phyloP scores from a whole-genome alignment of 2,113 vertebrate species.

The Oryzias javanicus region DNA sequence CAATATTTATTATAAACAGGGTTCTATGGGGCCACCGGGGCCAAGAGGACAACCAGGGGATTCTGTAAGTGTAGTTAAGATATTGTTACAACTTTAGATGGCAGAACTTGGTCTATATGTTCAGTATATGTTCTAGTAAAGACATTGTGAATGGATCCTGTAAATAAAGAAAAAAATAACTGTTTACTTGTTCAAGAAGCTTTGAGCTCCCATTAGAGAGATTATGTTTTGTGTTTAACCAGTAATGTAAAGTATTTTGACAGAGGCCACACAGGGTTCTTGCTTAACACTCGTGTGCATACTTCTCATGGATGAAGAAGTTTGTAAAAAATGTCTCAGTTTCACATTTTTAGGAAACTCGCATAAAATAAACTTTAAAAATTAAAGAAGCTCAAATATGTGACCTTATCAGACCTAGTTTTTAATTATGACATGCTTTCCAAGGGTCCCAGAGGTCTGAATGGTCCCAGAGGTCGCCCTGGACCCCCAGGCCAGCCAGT shows the following conservation, averaged over 20 bases:
- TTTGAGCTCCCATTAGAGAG: too few species aligned
- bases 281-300: too few species aligned
- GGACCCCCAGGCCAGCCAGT: constrained; percentile 81
- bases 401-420: not conserved
- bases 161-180: too few species aligned
- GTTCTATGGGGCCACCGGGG: constrained; percentile 71
- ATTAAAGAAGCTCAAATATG: not conserved
- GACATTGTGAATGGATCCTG: too few species aligned
- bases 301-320: too few species aligned
- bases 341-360: not conserved
- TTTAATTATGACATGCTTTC: constrained; percentile 25
- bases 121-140: too few species aligned
- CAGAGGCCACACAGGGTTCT: too few species aligned
- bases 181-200: too few species aligned
- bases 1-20: constrained; percentile 43
- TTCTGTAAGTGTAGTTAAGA: constrained; percentile 61
- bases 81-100: too few species aligned
- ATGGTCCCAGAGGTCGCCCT: constrained; percentile 79
- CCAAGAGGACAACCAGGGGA: constrained; percentile 78
- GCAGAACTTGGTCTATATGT: too few species aligned
- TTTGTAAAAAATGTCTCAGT: not conserved
- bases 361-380: not conserved
- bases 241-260: too few species aligned
- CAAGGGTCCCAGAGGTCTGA: constrained; percentile 81
- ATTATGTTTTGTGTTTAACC: too few species aligned